phyloP scores from a whole-genome alignment of 2,797 vertebrate species.

The Vespertilio murinus region DNA sequence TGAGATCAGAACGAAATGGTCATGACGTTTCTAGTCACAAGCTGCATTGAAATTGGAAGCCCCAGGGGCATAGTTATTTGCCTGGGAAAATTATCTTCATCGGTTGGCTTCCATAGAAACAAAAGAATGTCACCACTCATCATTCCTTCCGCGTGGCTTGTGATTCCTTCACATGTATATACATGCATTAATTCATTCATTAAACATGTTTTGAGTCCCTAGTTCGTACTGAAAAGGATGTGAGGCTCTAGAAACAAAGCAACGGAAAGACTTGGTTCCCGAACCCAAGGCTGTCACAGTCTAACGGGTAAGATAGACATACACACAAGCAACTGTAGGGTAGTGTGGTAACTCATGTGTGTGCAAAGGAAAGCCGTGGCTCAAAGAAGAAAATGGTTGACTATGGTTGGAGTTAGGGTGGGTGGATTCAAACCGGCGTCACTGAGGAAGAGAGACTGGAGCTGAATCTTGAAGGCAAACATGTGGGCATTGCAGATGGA shows the following conservation, averaged over 20 bases:
- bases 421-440: not conserved
- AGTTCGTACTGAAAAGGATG: not conserved
- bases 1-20: constrained; percentile 45
- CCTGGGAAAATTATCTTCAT: constrained; percentile 14
- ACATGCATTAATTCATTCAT: not conserved
- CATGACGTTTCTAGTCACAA: not conserved
- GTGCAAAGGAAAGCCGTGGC: not conserved
- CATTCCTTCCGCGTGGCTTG: not conserved
- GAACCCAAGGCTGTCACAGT: not conserved
- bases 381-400: not conserved
- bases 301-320: not conserved
- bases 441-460: not conserved
- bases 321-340: not conserved
- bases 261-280: not conserved
- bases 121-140: constrained; percentile 25
- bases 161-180: not conserved
- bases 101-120: not conserved
- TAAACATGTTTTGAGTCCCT: not conserved
- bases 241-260: not conserved
- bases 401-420: not conserved
- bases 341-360: not conserved
- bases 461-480: not conserved
- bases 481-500: not conserved
- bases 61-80: constrained; percentile 14
- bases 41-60: constrained; percentile 10